Percentiles rank a stretch among this genome's conserved stretches.
Evolutionary conservation across 2,113 vertebrate species (phyloP).

Genomic region (Phaethon lepturus): DNA sequence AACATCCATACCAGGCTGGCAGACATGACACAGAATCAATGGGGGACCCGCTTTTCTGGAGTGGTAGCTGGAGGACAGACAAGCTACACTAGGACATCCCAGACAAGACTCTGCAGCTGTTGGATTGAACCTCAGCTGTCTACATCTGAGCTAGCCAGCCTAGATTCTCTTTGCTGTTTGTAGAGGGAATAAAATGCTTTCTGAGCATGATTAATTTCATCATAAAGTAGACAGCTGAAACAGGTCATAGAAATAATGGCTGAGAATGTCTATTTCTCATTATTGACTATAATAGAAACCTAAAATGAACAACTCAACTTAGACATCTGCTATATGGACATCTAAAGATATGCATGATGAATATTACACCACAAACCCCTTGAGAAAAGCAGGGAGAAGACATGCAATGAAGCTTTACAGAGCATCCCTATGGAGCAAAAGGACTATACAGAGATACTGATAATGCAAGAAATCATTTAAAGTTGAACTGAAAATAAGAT

Average conservation of each 20-base stretch:
- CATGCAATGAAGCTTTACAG: background rate
- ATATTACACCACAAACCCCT: background rate
- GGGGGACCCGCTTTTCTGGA: background rate
- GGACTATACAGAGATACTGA: background rate
- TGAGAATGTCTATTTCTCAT: background rate
- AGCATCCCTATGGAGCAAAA: background rate
- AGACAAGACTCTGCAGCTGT: background rate
- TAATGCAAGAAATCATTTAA: background rate
- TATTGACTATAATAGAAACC: background rate
- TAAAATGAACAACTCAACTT: background rate
- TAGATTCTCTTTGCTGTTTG: background rate
- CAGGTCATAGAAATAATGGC: background rate
- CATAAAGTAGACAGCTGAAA: background rate
- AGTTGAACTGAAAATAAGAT: background rate
- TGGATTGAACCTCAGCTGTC: background rate
- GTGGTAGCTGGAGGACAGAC: background rate
- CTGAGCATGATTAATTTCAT: background rate
- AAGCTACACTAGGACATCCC: background rate
- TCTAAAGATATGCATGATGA: background rate
- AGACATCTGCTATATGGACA: background rate
- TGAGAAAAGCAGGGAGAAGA: background rate
- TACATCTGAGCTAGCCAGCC: background rate
- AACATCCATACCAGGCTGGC: background rate
- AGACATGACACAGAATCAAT: background rate
- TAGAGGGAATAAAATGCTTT: background rate